These are phyloP conservation scores for Xylota sylvarum DNA, from an alignment of 2,888 invertebrate species.

Conservation along the genomic window DNA sequence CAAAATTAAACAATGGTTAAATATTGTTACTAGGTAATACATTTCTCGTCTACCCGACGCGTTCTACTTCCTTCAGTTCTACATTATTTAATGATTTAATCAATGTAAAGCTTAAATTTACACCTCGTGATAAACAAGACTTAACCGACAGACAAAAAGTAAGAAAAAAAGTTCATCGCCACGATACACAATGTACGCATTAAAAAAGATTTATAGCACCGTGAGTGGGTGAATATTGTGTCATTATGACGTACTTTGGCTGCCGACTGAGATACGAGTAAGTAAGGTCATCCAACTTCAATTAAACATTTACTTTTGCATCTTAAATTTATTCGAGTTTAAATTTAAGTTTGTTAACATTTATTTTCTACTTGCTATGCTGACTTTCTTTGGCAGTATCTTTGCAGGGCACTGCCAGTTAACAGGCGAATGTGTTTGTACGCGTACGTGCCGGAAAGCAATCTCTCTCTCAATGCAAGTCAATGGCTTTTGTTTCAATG, in stretches of 20 bases:
- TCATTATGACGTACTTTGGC: background rate
- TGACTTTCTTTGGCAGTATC: background rate
- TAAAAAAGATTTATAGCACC: constrained; percentile 17
- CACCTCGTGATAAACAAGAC: constrained; percentile 17
- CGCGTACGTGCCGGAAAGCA: background rate
- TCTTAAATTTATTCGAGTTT: background rate
- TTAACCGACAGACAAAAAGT: constrained; percentile 20
- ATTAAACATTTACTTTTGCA: background rate
- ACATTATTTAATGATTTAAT: background rate
- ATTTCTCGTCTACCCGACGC: too few species aligned
- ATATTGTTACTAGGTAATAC: too few species aligned
- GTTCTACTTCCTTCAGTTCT: background rate
- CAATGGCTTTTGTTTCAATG: background rate
- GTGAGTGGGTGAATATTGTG: constrained; percentile 25
- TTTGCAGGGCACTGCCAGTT: background rate
- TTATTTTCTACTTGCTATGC: background rate
- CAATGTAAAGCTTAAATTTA: constrained; percentile 20
- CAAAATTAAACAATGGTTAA: too few species aligned
- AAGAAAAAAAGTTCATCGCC: constrained; percentile 39
- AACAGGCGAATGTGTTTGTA: background rate
- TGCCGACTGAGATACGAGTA: background rate
- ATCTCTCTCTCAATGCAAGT: background rate
- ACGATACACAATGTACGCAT: constrained; percentile 26
- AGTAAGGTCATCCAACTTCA: background rate
- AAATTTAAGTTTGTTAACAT: background rate